Base-by-base conservation (phyloP, 1,140 invertebrate species). In the Carposina sasakii region DNA sequence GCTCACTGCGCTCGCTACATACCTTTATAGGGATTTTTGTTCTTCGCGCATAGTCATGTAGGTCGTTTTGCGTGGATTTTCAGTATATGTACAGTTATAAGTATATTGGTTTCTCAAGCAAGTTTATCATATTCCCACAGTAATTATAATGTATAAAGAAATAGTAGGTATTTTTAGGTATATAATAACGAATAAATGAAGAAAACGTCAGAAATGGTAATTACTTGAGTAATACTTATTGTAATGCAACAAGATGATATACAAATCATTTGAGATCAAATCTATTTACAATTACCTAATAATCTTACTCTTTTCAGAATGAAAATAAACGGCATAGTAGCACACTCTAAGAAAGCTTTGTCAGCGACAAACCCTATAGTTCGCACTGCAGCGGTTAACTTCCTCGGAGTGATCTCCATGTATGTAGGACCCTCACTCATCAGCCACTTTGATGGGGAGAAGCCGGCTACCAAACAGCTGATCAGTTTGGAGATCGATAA, bases 401-500 rank as follows among this genome's bases (percentile, higher is more conserved):
- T 89, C 45, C 72, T 88, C 8, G 91, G 92, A 1, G 89, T 89
- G 10, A 85, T 97, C 57, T 94, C 94, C 54, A 81, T 96, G 55
- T 96, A 93, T 61, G 91, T 96, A 85, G 95, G 95, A 1, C 87
- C 88, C 13, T 85, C 90, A 0, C 61, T 97, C 0, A 84, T 93
- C 30, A 87, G 89, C 49, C 93, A 94, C 67, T 96, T 97, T 63
- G 95, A 97, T 55, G 90, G 90, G 58, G 96, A 97, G 68, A 98
- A 97, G 66, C 88, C 94, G 5, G 90, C 93, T 0, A 76, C 97
- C 0, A 89, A 92, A 24, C 94, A 96, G 57, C 92, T 95, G 74
- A 96, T 98, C 44, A 92, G 94, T 72, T 88, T 92, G 13, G 96
- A 97, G 72, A 91, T 96, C 69, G 94, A 95, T 43, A 96, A 96